Conservation (phyloP, 1,140 invertebrate genomes). For the Plectrocnemia conspersa region DNA sequence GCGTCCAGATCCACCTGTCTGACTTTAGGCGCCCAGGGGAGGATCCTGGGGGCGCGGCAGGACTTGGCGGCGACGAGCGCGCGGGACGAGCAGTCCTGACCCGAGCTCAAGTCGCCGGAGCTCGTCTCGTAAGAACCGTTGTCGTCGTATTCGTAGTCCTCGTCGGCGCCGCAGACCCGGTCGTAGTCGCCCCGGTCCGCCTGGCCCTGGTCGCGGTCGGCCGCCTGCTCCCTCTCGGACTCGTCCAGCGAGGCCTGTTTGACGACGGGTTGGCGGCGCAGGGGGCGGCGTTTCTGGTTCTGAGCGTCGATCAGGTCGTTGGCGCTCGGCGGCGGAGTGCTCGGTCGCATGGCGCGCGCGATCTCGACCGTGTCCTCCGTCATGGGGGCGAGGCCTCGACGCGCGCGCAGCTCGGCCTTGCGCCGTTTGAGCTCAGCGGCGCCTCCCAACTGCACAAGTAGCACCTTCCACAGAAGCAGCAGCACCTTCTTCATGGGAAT, state of each 20-base stretch:
- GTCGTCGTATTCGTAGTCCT: constrained; percentile 52
- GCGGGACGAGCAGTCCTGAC: constrained; percentile 36
- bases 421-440: constrained; percentile 72
- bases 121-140: constrained; percentile 51
- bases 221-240: constrained; percentile 53
- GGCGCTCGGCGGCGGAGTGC: constrained; percentile 90
- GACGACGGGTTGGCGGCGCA: constrained; percentile 67
- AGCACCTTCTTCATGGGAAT: constrained; percentile 98
- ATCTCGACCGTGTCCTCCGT: constrained; percentile 93
- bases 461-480: constrained; percentile 92
- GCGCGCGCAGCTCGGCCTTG: constrained; percentile 68
- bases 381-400: constrained; percentile 66
- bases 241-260: constrained; percentile 94
- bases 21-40: constrained; percentile 97
- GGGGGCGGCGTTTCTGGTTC: constrained; percentile 67
- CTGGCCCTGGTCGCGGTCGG: constrained; percentile 61
- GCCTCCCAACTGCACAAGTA: constrained; percentile 85
- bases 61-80: constrained; percentile 30
- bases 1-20: constrained; percentile 86
- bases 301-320: constrained; percentile 87
- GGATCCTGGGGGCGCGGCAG: constrained; percentile 52
- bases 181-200: constrained; percentile 63
- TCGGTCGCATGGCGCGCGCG: constrained; percentile 86
- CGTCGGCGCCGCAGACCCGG: constrained; percentile 42
- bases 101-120: constrained; percentile 1